Conservation (phyloP, 2,797 vertebrate species). For the Urosaurus nigricauda region DNA sequence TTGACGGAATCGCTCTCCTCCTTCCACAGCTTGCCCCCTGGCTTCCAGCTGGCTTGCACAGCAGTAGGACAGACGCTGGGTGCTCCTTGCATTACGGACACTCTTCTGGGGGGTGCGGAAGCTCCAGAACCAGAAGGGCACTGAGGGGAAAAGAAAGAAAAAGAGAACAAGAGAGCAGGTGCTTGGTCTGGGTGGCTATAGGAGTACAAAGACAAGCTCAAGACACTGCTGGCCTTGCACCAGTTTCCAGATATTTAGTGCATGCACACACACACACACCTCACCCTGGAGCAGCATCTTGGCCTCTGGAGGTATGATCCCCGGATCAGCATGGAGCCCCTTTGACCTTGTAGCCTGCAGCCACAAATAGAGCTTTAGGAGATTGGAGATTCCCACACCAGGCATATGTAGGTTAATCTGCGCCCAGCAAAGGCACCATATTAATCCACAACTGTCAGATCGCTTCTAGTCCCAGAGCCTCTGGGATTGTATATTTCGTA, state of each 20-base stretch:
- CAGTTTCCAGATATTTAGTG: too few relatives aligned
- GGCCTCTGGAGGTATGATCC: background rate
- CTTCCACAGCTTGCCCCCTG: constrained; percentile 56
- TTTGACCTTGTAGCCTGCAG: background rate
- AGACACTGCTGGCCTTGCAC: background rate
- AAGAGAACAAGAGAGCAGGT: constrained; percentile 50
- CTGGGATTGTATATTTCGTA: background rate
- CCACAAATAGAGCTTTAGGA: background rate
- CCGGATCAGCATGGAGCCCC: background rate
- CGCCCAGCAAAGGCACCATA: constrained; percentile 6
- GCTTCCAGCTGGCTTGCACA: constrained; percentile 51
- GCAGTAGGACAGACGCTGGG: constrained; percentile 65
- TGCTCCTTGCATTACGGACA: constrained; percentile 66
- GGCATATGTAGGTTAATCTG: constrained; percentile 30
- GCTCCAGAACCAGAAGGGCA: constrained; percentile 76
- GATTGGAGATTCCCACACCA: constrained; percentile 1
- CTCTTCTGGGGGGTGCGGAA: constrained; percentile 64
- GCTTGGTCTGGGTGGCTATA: constrained; percentile 48
- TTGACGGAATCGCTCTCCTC: constrained; percentile 63
- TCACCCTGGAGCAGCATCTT: background rate
- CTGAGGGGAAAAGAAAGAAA: constrained; percentile 44
- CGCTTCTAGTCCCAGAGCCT: background rate
- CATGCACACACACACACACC: too few relatives aligned
- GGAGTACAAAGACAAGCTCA: background rate
- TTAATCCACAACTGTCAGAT: constrained; percentile 22